A percentile compares a stretch with the other conserved stretches of the same genome.
phyloP scores from a whole-genome alignment of 2,888 invertebrate species.

The Matsumyia berberina region DNA sequence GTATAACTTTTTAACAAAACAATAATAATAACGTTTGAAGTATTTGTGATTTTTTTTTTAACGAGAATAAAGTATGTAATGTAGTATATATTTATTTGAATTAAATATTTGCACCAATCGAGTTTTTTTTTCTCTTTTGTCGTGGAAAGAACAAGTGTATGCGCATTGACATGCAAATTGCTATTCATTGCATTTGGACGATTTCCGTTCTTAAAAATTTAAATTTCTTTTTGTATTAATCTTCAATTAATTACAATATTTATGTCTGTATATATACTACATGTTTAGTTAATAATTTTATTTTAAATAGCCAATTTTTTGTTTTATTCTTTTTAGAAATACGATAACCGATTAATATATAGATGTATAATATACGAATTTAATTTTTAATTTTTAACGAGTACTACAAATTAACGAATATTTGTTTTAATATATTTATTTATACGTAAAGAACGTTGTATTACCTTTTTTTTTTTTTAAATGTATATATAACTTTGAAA shows the following conservation, averaged over 20 bases:
- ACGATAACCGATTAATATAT: slow-evolving; percentile 64
- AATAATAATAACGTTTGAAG: slow-evolving; percentile 44
- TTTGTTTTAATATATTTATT: slow-evolving; percentile 29
- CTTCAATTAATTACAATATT: slow-evolving; percentile 10
- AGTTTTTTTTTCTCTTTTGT: slow-evolving; percentile 21
- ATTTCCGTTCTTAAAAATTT: slow-evolving; percentile 31
- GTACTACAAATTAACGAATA: slow-evolving; percentile 49
- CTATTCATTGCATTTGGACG: slow-evolving; percentile 53
- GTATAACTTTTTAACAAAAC: slow-evolving; percentile 27
- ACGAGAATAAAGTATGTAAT: slow-evolving; percentile 24
- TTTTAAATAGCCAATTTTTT: slow-evolving; percentile 53
- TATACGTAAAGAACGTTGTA: slow-evolving; percentile 61
- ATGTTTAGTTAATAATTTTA: slow-evolving; percentile 31
- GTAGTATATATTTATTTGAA: slow-evolving; percentile 22
- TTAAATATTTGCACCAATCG: slow-evolving; percentile 50
- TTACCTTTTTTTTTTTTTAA: slow-evolving; percentile 25
- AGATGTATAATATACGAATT: slow-evolving; percentile 27
- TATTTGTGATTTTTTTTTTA: slow-evolving; percentile 5
- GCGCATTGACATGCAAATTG: slow-evolving; percentile 20
- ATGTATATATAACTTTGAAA: slow-evolving; percentile 42
- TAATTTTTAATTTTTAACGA: slow-evolving; percentile 46
- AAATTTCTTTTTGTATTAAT: not conserved
- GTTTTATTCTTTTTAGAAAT: slow-evolving; percentile 42
- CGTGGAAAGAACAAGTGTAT: slow-evolving; percentile 10
- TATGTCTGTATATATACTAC: no score